Base-by-base conservation (phyloP, 2,113 vertebrate species). In the Malurus elegans region DNA sequence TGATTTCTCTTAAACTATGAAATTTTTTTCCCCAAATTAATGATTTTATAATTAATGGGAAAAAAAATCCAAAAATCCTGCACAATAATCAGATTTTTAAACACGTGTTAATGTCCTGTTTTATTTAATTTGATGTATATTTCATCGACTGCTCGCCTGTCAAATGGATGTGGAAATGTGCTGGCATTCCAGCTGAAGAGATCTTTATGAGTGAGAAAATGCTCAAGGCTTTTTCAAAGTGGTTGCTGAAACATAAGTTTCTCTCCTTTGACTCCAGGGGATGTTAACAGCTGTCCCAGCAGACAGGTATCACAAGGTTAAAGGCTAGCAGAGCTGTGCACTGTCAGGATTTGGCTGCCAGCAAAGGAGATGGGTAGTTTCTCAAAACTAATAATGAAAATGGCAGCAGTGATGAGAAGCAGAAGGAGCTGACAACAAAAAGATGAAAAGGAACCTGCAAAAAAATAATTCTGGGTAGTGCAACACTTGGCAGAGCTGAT, bases 71-170 rank as follows among this genome's bases (percentile, higher is more conserved):
- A 3, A 8, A 58, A 81, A 65, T 50, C 67, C 85, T 92, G 73
- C 70, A 38, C 28, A 96, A 51, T 90, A 97, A 96, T 96, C 95
- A 96, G 92, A 96, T 97, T 97, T 96, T 96, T 92, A 97, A 97
- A 97, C 91, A 83, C 94, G 86, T 97, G 95, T 97, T 97, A 96
- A 95, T 97, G 96, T 97, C 97, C 95, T 95, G 86, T 97, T 98
- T 96, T 96, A 97, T 97, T 98, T 98, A 97, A 98, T 98, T 98
- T 98, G 97, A 97, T 95, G 93, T 95, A 93, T 97, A 95, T 95
- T 97, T 98, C 97, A 96, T 97, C 97, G 94, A 88, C 79, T 97
- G 67, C 86, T 92, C 97, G 93, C 88, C 94, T 98, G 96, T 98
- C 97, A 98, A 93, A 96, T 86, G 93, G 94, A 98, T 95, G 96